Conservation (phyloP, 2,113 vertebrate genomes). For the Gadus chalcogrammus region DNA sequence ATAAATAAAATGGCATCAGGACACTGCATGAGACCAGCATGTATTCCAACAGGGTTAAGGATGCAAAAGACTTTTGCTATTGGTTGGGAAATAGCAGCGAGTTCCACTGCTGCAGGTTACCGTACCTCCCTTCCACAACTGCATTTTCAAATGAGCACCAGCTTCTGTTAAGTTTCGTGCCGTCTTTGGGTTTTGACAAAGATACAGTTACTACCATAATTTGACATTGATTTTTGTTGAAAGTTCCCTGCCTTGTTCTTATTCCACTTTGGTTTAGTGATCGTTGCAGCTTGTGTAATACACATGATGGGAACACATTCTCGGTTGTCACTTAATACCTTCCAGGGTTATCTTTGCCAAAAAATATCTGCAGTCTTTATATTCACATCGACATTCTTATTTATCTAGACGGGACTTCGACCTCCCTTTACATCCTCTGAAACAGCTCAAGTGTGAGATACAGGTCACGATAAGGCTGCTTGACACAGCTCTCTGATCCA, state of each 20-base stretch:
- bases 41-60: slow-evolving; percentile 27
- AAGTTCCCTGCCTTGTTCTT: too few relatives aligned
- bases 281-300: too few relatives aligned
- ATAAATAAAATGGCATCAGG: slow-evolving; percentile 33
- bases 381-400: too few relatives aligned
- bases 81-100: not conserved
- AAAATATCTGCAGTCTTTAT: too few relatives aligned
- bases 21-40: slow-evolving; percentile 31
- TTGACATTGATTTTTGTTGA: too few relatives aligned
- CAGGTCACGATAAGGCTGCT: slow-evolving; percentile 4
- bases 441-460: slow-evolving; percentile 12
- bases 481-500: slow-evolving; percentile 37
- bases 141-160: too few relatives aligned
- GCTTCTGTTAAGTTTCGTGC: not conserved
- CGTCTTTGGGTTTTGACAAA: not conserved
- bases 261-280: too few relatives aligned
- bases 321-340: too few relatives aligned
- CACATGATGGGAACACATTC: too few relatives aligned
- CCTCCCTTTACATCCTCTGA: slow-evolving; percentile 14
- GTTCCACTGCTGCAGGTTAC: slow-evolving; percentile 1
- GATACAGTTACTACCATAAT: too few relatives aligned
- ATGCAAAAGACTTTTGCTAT: not conserved
- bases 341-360: too few relatives aligned
- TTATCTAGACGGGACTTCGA: too few relatives aligned
- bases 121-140: not conserved